Evolutionary conservation across 2,113 vertebrate genomes (phyloP).

Genomic region (Edolisoma coerulescens): DNA sequence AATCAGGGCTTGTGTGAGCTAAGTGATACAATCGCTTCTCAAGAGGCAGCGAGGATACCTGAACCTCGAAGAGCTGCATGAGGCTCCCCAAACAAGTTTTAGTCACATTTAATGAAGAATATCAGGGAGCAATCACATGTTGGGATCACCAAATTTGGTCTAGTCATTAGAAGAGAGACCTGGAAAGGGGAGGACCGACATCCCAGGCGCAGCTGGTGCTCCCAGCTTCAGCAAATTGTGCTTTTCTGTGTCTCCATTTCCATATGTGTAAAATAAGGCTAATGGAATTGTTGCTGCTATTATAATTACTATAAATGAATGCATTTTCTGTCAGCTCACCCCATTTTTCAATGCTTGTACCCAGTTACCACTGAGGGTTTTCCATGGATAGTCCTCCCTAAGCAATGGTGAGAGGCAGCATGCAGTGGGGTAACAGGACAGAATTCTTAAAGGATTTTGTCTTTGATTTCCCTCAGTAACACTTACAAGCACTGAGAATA

Average conservation of each 20-base stretch:
- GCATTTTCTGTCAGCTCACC: background rate
- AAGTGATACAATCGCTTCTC: background rate
- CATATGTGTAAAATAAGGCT: background rate
- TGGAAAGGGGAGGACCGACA: fast-evolving
- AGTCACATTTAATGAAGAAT: background rate
- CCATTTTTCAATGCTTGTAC: background rate
- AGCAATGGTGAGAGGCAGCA: background rate
- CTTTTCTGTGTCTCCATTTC: background rate
- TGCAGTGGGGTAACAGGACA: background rate
- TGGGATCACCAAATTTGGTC: background rate
- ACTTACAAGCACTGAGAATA: background rate
- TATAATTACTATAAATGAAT: background rate
- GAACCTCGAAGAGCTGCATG: background rate
- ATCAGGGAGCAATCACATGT: fast-evolving
- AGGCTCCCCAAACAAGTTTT: background rate
- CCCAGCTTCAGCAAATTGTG: background rate
- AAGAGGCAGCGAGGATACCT: background rate
- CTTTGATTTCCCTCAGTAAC: background rate
- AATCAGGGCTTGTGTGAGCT: background rate
- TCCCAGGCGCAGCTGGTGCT: background rate
- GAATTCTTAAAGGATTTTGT: background rate
- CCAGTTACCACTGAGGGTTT: background rate
- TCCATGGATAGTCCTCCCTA: background rate
- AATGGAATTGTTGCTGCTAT: background rate
- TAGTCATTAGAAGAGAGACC: background rate